Base-by-base conservation (phyloP, 2,797 vertebrate genomes). In the Chrosomus eos region DNA sequence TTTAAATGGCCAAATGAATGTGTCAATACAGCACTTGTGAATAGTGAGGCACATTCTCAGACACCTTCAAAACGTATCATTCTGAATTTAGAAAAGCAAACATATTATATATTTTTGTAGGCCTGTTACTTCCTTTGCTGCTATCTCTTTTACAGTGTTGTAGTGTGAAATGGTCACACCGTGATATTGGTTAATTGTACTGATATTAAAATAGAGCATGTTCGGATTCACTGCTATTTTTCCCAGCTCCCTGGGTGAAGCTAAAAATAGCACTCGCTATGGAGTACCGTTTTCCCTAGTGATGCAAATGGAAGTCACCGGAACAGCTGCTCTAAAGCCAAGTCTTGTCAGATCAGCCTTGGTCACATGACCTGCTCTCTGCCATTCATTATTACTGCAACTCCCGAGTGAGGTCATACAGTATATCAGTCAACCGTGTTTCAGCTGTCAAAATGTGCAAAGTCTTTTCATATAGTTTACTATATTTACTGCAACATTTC, bases 291-390 rank as follows among this genome's bases (percentile, higher is more conserved):
- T 95, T 95, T 94, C 94, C 94, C 92, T 90, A 91, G 91, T 85
- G 90, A 94, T 92, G 91, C 86, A 84, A 89, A 91, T 82, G 88
- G 92, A 94, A 94, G 93, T 93, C 89, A 82, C 89, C 90, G 89
- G 90, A 94, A 95, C 94, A 95, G 94, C 95, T 96, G 95, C 88
- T 89, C 89, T 92, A 89, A 93, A 94, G 93, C 93, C 92, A 93
- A 93, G 94, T 93, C 88, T 90, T 90, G 90, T 94, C 93, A 92
- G 91, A 93, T 92, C 92, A 92, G 88, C 78, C 82, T 23, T 86
- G 89, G 92, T 93, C 93, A 93, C 90, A 87, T 91, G 78, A 92
- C 80, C 64, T 71, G 72, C 64, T 84, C 71, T 82, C 55, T 89
- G 85, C 71, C 88, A 85, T 85, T 89, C 90, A 91, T 94, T 91